A percentile compares a stretch with the other conserved stretches of the same genome.
These are phyloP conservation scores for Tragelaphus scriptus DNA, from an alignment of 2,113 vertebrate genomes.

Conservation along the genomic window DNA sequence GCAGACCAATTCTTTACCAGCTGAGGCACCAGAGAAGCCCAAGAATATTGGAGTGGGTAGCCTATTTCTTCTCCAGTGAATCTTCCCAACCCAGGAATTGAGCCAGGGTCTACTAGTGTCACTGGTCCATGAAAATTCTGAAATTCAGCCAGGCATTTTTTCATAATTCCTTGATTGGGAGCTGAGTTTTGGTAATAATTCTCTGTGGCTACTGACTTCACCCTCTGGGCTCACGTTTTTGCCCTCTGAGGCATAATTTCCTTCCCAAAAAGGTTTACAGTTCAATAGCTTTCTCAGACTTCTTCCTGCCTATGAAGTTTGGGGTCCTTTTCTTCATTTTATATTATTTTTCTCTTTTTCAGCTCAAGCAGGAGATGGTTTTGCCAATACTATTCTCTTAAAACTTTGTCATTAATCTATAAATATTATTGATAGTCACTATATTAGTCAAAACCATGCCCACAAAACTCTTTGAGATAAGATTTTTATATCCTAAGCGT, in stretches of 20 bases:
- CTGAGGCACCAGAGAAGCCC: not conserved
- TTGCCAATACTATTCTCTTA: not conserved
- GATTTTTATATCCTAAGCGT: not conserved
- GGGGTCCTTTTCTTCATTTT: not conserved
- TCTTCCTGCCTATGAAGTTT: not conserved
- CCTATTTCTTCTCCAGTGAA: not conserved
- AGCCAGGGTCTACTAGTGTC: not conserved
- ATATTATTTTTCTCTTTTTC: not conserved
- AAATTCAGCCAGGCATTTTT: not conserved
- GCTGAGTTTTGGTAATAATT: not conserved
- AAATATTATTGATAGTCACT: not conserved
- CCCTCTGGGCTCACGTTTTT: not conserved
- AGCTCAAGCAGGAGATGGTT: not conserved
- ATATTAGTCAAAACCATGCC: not conserved
- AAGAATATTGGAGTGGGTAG: not conserved
- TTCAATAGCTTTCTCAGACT: not conserved
- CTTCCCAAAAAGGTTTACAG: not conserved
- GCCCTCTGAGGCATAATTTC: not conserved
- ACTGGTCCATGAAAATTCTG: not conserved
- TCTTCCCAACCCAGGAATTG: not conserved
- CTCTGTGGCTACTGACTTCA: not conserved
- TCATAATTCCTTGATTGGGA: not conserved
- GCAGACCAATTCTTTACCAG: not conserved
- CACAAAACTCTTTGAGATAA: not conserved
- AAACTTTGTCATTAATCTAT: not conserved